Base-by-base conservation (phyloP, 2,888 invertebrate genomes). In the Cataglyphis livida region DNA sequence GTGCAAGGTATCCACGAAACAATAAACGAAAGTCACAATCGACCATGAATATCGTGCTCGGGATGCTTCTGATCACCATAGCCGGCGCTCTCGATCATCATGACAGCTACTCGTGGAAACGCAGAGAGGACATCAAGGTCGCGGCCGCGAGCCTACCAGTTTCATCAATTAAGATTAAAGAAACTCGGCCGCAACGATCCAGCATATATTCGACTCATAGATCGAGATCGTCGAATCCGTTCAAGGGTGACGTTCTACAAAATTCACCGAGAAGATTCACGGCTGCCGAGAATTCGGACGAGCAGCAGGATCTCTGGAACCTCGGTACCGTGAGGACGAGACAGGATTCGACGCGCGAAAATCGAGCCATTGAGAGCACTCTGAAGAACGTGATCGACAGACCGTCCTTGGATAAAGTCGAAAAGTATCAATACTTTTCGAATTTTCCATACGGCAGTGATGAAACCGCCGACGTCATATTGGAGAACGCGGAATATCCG, bases 331-430 rank as follows among this genome's bases (percentile, higher is more conserved):
- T 15, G 4, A 68, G 21, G 3, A 44, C 28, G 10, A 21, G 51
- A 48, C 65, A 66, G 38, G 79, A 83, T 3, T 59, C 79, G 59
- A 81, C 84, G 44, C 89, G 89, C 5, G 88, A 89, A 51, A 86
- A 89, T 78, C 85, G 89, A 44, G 89, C 89, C 32, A 89, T 89
- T 32, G 89, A 83, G 48, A 84, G 78, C 21, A 85, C 83, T 15
- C 35, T 85, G 65, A 87, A 89, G 41, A 90, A 88, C 66, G 75
- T 78, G 28, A 59, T 81, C 10, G 28, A 25, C 32, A 48, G 54
- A 44, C 51, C 54, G 2, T 15, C 64, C 1, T 44, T 25, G 32
- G 62, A 32, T 3, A 76, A 82, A 1, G 61, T 86, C 59, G 84
- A 85, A 0, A 57, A 75, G 10, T 71, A 71, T 32, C 59, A 51